Conservation (phyloP, 2,797 vertebrate genomes). For the Gallinago nigripennis region DNA sequence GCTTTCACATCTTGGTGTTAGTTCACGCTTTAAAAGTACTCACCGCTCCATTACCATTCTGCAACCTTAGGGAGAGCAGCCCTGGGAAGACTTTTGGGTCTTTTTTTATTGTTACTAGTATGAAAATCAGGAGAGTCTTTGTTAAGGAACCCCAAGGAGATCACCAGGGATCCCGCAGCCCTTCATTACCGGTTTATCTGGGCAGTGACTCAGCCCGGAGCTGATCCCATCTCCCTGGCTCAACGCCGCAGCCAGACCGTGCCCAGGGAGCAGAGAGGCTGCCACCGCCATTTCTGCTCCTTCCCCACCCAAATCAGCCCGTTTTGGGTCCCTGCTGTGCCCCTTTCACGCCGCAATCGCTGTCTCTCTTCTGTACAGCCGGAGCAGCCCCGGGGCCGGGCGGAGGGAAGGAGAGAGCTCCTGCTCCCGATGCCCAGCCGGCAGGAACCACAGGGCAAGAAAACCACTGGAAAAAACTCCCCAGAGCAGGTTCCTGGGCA, state of each 20-base stretch:
- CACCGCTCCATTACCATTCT: background rate
- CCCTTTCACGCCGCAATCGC: fast-evolving
- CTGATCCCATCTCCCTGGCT: background rate
- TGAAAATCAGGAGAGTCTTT: background rate
- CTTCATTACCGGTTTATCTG: background rate
- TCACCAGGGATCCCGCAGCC: background rate
- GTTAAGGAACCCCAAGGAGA: background rate
- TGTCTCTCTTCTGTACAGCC: fast-evolving
- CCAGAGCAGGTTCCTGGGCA: fast-evolving
- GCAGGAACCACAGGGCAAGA: fast-evolving
- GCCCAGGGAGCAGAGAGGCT: background rate
- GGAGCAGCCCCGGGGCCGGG: background rate
- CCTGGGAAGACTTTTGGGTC: background rate
- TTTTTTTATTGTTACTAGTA: background rate
- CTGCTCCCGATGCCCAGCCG: background rate
- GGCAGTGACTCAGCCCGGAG: background rate
- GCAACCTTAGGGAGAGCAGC: background rate
- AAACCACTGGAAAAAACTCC: background rate
- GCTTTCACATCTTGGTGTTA: background rate
- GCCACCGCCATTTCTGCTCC: background rate
- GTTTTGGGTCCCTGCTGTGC: fast-evolving
- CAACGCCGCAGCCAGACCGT: background rate
- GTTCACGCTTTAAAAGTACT: background rate
- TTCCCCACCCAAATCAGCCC: background rate
- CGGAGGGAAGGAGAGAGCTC: background rate